A percentile compares a stretch with the other conserved stretches of the same genome.
Conservation (phyloP, 2,888 invertebrate species). For the Sycophila texana region DNA sequence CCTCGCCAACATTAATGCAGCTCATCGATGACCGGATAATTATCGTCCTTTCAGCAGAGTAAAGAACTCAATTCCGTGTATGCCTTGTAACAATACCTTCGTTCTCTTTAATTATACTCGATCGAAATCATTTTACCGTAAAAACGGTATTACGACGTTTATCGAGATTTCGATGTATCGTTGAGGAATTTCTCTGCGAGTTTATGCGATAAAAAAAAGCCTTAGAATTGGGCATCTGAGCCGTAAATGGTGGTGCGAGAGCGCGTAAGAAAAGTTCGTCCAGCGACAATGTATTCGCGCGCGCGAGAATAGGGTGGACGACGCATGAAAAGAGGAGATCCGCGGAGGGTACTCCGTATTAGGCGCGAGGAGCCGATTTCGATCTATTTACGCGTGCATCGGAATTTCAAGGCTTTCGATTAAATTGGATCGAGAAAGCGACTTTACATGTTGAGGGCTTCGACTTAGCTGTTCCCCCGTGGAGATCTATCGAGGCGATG, state of each 20-base stretch:
- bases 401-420: constrained; percentile 20
- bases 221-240: background rate
- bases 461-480: background rate
- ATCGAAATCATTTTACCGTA: background rate
- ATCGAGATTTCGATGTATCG: constrained; percentile 63
- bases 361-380: constrained; percentile 14
- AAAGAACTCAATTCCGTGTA: too few relatives aligned
- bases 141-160: constrained; percentile 71
- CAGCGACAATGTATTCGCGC: background rate
- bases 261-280: constrained; percentile 23
- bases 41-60: too few relatives aligned
- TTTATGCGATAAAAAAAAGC: background rate
- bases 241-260: background rate
- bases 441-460: constrained; percentile 1
- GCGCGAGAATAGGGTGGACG: too few relatives aligned
- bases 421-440: constrained; percentile 13
- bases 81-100: too few relatives aligned
- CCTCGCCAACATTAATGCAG: too few relatives aligned
- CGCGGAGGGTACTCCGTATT: constrained; percentile 21
- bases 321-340: background rate
- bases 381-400: constrained; percentile 5
- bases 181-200: constrained; percentile 17
- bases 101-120: too few relatives aligned
- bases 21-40: too few relatives aligned
- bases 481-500: background rate